A percentile compares a stretch with the other conserved stretches of the same genome.
Evolutionary conservation across 2,888 invertebrate species (phyloP).

Genomic region (Trichacis sp.): DNA sequence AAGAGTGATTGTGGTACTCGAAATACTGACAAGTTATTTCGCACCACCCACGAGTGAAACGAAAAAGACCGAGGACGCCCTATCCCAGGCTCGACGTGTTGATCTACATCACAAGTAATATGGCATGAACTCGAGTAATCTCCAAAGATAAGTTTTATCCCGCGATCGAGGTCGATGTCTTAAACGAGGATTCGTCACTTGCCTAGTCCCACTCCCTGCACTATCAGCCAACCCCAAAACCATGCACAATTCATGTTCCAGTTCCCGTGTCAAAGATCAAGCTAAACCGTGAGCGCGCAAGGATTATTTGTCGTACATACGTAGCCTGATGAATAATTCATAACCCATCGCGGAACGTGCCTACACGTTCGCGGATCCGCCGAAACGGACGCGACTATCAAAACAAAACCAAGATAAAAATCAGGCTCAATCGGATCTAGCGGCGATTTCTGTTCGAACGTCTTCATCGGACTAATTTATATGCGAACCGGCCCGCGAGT

Average conservation of each 20-base stretch:
- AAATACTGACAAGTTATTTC: not conserved
- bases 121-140: conserved; percentile 23
- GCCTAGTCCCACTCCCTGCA: no score
- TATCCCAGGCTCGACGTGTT: conserved; percentile 15
- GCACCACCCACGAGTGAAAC: conserved; percentile 7
- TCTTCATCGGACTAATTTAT: conserved; percentile 24
- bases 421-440: conserved; percentile 6
- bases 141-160: conserved; percentile 30
- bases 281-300: not conserved
- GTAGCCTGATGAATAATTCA: conserved; percentile 32
- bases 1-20: no score
- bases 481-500: conserved; percentile 3
- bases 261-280: not conserved
- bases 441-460: conserved; percentile 14
- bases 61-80: conserved; percentile 3
- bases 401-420: conserved; percentile 11
- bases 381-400: conserved; percentile 15
- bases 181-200: no score
- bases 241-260: not conserved
- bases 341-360: conserved; percentile 18
- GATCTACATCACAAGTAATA: conserved; percentile 22
- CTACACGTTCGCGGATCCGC: conserved; percentile 16
- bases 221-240: not conserved
- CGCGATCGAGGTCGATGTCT: conserved; percentile 23
- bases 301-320: conserved; percentile 15